Percentiles rank a stretch among this genome's conserved stretches.
phyloP scores from a whole-genome alignment of 1,140 invertebrate genomes.

The Homalodisca vitripennis region DNA sequence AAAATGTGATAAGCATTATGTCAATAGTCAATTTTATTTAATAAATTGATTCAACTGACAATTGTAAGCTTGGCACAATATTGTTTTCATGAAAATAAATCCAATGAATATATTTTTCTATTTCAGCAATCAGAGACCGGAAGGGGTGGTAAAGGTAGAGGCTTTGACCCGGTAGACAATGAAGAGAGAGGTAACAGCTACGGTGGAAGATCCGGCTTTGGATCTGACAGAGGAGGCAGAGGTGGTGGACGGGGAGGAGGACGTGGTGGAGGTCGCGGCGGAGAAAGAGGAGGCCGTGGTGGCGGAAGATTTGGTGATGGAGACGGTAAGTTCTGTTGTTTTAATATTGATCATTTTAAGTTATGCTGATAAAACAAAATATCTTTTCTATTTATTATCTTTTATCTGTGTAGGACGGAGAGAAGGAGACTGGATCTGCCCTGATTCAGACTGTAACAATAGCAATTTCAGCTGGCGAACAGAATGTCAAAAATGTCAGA shows the following conservation, averaged over 20 bases:
- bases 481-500: neutral
- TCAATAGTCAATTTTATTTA: no score
- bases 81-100: no score
- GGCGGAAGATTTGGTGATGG: neutral
- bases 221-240: neutral
- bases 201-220: neutral
- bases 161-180: neutral
- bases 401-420: neutral
- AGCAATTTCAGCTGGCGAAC: neutral
- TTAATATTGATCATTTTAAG: neutral
- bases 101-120: no score
- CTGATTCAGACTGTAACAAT: neutral
- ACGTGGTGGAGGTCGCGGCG: neutral
- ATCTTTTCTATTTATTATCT: neutral
- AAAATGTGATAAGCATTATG: no score
- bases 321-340: neutral
- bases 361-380: neutral
- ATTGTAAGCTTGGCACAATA: no score
- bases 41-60: no score
- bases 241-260: neutral
- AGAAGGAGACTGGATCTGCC: slow-evolving; percentile 2
- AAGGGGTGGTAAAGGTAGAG: neutral
- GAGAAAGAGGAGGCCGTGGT: neutral
- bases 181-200: neutral
- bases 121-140: no score